Evolutionary conservation across 2,797 vertebrate genomes (phyloP), one percentile per base, ranked within the genome.

Genomic region (Chrysocyon brachyurus): DNA sequence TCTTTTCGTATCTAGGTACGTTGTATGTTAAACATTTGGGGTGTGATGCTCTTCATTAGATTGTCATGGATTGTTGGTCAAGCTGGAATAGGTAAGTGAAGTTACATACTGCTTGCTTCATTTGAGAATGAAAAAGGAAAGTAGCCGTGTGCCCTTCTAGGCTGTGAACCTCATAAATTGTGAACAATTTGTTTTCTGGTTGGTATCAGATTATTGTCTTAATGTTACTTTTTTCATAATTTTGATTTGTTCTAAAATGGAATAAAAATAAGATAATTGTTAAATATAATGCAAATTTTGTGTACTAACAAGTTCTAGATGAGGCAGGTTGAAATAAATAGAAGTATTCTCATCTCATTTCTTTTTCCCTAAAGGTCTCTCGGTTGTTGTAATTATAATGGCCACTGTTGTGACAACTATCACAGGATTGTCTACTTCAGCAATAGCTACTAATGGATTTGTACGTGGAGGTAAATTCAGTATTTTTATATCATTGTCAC

Each of bases 1-100:
- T 92, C 17, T 93, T 84, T 97, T 89, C 54, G 28, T 68, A 96
- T 31, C 33, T 94, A 99, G 99, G 99, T 99, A 84, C 99, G 99
- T 98, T 99, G 99, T 98, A 99, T 99, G 99, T 98, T 99, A 98
- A 99, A 99, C 99, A 99, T 99, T 81, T 99, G 99, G 99, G 99
- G 99, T 89, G 99, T 99, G 98, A 99, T 99, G 99, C 99, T 99
- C 87, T 99, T 99, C 98, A 99, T 99, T 98, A 99, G 99, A 91
- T 99, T 99, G 92, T 99, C 99, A 2, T 99, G 99, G 99, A 99
- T 99, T 97, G 99, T 99, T 73, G 99, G 99, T 97, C 99, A 99
- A 91, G 99, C 99, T 98, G 99, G 99, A 88, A 99, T 99, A 97
- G 99, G 99, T 99, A 99, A 98, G 99, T 97, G 24, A 61, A 88